Evolutionary conservation across 2,797 vertebrate genomes (phyloP).

Genomic region (Microctenopoma steveboyesi): DNA sequence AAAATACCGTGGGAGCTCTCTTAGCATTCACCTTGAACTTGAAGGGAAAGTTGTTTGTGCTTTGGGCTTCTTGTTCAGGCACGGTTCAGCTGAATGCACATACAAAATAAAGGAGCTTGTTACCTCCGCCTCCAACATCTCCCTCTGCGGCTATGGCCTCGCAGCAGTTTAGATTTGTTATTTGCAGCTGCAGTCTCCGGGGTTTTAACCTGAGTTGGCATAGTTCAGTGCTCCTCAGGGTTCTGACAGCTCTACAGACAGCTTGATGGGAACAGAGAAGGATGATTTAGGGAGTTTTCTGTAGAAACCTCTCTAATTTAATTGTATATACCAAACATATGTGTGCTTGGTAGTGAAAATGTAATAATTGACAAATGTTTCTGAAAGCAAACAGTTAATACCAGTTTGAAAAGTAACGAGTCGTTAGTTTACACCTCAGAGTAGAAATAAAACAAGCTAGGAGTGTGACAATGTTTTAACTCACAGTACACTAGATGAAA

Average conservation of each 20-base stretch:
- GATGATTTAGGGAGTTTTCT: not conserved
- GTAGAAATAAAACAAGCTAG: too few relatives aligned
- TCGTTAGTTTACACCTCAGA: too few relatives aligned
- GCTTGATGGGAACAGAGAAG: constrained; percentile 1
- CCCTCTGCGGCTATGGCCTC: constrained; percentile 24
- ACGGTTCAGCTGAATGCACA: constrained; percentile 49
- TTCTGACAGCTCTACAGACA: constrained; percentile 15
- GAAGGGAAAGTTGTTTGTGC: constrained; percentile 39
- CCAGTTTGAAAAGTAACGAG: too few relatives aligned
- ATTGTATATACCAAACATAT: too few relatives aligned
- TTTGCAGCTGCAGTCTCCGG: constrained; percentile 34
- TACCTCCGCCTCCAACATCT: constrained; percentile 44
- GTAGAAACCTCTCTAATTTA: not conserved
- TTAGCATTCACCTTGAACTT: constrained; percentile 42
- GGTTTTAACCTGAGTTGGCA: constrained; percentile 34
- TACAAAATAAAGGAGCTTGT: constrained; percentile 50
- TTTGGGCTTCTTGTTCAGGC: constrained; percentile 33
- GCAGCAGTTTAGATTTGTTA: constrained; percentile 38
- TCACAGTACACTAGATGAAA: too few relatives aligned
- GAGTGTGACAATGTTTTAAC: too few relatives aligned
- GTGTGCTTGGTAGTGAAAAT: too few relatives aligned
- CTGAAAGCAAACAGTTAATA: too few relatives aligned
- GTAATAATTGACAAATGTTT: too few relatives aligned
- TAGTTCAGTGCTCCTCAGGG: constrained; percentile 30
- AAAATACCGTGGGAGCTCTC: constrained; percentile 6